Base-by-base conservation (phyloP, 2,888 invertebrate genomes). In the Ommatoiulus sabulosus region DNA sequence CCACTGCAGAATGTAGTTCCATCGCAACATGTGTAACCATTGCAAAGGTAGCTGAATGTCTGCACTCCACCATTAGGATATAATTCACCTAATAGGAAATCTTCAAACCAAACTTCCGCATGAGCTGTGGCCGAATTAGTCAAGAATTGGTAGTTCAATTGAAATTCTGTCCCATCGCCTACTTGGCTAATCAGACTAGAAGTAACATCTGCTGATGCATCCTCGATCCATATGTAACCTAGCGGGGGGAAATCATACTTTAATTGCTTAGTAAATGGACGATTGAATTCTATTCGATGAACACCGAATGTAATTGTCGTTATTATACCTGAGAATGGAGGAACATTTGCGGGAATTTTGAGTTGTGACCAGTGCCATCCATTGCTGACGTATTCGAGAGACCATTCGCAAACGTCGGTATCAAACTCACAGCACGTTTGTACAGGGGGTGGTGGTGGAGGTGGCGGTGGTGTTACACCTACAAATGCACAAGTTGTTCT, bases 171-270 rank as follows among this genome's bases (percentile, higher is more conserved):
- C 2, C 35, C 12, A 12, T 35, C 80, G 12, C 12, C 10, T 15
- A 80, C 80, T 3, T 12, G 12, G 80, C 3, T 12, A 3, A 35
- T 24, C 0, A 12, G 10, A 10, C 12, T 12, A 3, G 80, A 80
- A 12, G 35, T 3, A 35, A 80, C 80, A 24, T 12, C 20, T 35
- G 80, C 24, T 2, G 80, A 12, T 20, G 8, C 35, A 35, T 80
- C 35, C 7, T 80, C 35, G 80, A 80, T 12, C 80, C 80, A 80
- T 80, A 80, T 80, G 35, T 24, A 80, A 35, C 35, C 80, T 80
- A 35, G 0, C 6, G 35, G 12, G 12, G 24, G 24, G 35, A 4
- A 57, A 35, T 12, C 24, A 80, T 80, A 24, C 10, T 4, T 80
- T 46, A 10, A 46, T 46, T 46, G 46, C 8, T 10, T 52, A 2